Base-by-base conservation (phyloP, 1,140 invertebrate species). In the Bombus cullumanus region DNA sequence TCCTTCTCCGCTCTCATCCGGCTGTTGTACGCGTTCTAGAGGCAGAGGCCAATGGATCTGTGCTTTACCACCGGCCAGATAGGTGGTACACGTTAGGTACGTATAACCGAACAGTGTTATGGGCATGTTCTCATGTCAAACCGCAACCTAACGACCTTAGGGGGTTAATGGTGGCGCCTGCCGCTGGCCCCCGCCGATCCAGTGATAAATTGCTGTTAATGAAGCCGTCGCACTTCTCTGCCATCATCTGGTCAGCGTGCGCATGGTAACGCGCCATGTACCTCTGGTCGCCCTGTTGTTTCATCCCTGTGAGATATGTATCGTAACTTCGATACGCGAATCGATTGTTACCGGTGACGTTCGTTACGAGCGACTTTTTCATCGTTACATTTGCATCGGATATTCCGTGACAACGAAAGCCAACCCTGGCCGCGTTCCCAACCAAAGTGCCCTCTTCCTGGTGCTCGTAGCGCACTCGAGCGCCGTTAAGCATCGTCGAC, bases 191-290 rank as follows among this genome's bases (percentile, higher is more conserved):
- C 75, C 71, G 28, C 84, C 91, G 93, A 93, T 91, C 89, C 88
- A 86, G 91, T 94, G 94, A 94, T 95, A 95, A 94, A 95, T 95
- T 93, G 91, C 92, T 89, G 92, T 92, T 94, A 94, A 95, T 93
- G 92, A 94, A 94, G 93, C 91, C 83, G 81, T 87, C 81, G 86
- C 88, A 87, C 86, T 89, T 90, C 88, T 89, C 85, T 62, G 82
- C 76, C 88, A 83, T 89, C 88, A 76, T 86, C 86, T 68, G 47
- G 43, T 25, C n/a, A 28, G 25, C 25, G 39, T 18, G 34, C 62
- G 34, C 75, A 13, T n/a, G 31, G n/a, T 59, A 80, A 79, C 82
- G 37, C 22, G 59, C 68, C 75, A 74, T 66, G 31, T 39, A 10
- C 8, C 34, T 34, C 82, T 73, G 68, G 18, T 31, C 8, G 13